Evolutionary conservation across 2,113 vertebrate species (phyloP).

Genomic region (Rhinolophus ferrumequinum): DNA sequence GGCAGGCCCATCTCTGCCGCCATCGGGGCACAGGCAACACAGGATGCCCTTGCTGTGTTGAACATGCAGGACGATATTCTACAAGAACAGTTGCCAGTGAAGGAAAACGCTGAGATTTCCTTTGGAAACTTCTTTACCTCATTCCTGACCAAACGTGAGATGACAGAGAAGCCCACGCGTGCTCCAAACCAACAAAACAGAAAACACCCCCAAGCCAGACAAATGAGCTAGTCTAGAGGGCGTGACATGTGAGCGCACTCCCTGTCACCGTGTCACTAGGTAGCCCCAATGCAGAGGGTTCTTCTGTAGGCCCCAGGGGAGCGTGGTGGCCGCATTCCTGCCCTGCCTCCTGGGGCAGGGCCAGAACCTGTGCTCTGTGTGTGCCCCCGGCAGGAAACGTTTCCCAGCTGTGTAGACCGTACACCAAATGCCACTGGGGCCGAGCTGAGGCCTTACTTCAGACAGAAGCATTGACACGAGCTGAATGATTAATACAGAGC

Average conservation of each 20-base stretch:
- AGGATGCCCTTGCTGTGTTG: fast-evolving
- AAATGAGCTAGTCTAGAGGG: too few relatives aligned
- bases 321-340: fast-evolving
- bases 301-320: background rate
- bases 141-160: slow-evolving; percentile 50
- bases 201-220: background rate
- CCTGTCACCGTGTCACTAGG: too few relatives aligned
- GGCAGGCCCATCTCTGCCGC: fast-evolving
- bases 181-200: slow-evolving; percentile 43
- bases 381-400: fast-evolving
- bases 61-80: fast-evolving
- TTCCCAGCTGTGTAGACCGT: background rate
- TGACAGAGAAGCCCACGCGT: slow-evolving; percentile 52
- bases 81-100: slow-evolving; percentile 45
- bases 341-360: too few relatives aligned
- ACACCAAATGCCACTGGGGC: fast-evolving
- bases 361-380: fast-evolving
- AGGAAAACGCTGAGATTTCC: slow-evolving; percentile 39
- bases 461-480: background rate
- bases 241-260: too few relatives aligned
- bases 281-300: background rate
- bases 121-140: slow-evolving; percentile 24
- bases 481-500: fast-evolving
- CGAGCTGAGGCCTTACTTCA: background rate
- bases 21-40: fast-evolving